Percentiles rank a stretch among this genome's conserved stretches.
Conservation (phyloP, 2,113 vertebrate genomes). For the Motacilla alba region DNA sequence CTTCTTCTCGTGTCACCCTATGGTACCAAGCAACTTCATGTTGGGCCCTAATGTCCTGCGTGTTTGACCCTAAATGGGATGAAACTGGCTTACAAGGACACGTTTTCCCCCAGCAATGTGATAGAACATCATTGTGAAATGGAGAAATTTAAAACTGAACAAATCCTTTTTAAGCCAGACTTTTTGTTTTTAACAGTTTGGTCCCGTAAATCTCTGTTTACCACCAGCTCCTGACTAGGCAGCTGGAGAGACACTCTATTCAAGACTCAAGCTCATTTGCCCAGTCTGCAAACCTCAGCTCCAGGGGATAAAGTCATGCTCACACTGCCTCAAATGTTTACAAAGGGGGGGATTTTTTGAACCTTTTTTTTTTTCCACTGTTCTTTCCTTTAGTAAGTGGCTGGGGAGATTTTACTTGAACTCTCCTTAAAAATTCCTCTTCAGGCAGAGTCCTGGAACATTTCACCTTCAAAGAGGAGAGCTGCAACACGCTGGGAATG, state of each 20-base stretch:
- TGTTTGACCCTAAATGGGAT: neutral
- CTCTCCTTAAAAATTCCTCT: constrained; percentile 28
- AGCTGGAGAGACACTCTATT: neutral
- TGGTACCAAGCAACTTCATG: neutral
- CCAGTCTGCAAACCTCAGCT: neutral
- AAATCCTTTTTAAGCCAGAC: neutral
- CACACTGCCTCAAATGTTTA: constrained; percentile 1
- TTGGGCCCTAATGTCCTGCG: neutral
- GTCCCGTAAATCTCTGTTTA: neutral
- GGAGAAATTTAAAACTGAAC: neutral
- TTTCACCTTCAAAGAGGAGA: constrained; percentile 31
- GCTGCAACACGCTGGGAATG: neutral
- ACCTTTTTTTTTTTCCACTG: neutral
- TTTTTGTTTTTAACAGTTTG: neutral
- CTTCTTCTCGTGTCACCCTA: neutral
- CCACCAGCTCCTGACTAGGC: neutral
- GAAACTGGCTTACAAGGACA: neutral
- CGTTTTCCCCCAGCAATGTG: neutral
- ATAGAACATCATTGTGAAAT: neutral
- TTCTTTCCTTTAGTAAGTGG: neutral
- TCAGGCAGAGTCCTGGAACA: constrained; percentile 28
- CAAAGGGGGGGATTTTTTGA: neutral
- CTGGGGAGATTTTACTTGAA: constrained; percentile 5
- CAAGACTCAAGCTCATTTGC: neutral
- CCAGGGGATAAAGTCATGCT: neutral